These are phyloP conservation scores for Papilio protenor DNA, from an alignment of 2,888 invertebrate genomes.

Conservation along the genomic window DNA sequence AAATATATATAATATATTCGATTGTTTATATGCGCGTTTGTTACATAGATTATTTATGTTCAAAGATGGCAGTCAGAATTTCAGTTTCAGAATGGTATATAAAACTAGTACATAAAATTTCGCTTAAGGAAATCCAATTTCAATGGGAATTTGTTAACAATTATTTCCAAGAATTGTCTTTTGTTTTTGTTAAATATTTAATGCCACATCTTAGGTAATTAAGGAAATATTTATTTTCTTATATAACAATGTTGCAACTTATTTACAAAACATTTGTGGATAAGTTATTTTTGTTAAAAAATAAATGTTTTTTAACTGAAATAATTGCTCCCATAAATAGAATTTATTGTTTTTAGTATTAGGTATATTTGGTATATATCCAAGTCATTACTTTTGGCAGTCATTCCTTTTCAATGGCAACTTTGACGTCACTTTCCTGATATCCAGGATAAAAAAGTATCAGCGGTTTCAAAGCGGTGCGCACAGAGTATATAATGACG, in stretches of 20 bases:
- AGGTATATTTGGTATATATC: background rate
- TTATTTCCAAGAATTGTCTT: background rate
- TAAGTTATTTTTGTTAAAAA: background rate
- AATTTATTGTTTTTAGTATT: background rate
- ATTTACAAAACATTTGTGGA: background rate
- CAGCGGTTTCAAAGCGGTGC: background rate
- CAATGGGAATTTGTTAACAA: background rate
- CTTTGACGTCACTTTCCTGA: background rate
- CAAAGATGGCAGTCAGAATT: slow-evolving; percentile 14
- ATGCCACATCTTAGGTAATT: background rate
- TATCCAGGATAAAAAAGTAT: too few relatives aligned
- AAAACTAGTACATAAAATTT: slow-evolving; percentile 13
- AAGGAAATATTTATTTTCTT: background rate
- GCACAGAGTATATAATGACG: background rate
- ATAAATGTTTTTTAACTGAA: background rate
- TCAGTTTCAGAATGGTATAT: background rate
- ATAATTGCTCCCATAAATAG: background rate
- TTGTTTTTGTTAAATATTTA: background rate
- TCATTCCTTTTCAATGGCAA: slow-evolving; percentile 1
- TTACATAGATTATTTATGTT: slow-evolving; percentile 17
- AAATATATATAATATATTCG: slow-evolving; percentile 13
- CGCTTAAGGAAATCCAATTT: background rate
- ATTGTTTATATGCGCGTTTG: background rate
- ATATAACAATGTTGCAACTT: slow-evolving; percentile 13
- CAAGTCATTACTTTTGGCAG: too few relatives aligned